Percentiles rank a stretch among this genome's conserved stretches.
These are phyloP conservation scores for Xiphorhynchus elegans DNA, from an alignment of 2,113 vertebrate species.

Conservation along the genomic window DNA sequence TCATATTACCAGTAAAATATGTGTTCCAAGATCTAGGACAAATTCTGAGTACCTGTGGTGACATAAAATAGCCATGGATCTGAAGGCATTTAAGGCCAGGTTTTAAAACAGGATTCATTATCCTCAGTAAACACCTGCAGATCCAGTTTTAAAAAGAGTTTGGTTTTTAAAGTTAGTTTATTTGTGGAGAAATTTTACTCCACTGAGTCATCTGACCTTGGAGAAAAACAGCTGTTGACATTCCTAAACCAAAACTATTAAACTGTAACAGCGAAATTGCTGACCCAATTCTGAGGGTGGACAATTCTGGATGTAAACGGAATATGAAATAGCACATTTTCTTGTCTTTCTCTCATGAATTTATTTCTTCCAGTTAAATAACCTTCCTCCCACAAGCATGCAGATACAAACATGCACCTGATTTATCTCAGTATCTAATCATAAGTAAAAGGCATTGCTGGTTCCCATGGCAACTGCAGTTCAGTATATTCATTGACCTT, in stretches of 20 bases:
- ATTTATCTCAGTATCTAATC: conserved; percentile 56
- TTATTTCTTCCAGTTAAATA: conserved; percentile 21
- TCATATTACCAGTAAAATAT: not conserved
- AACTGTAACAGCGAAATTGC: not conserved
- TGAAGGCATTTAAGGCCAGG: not conserved
- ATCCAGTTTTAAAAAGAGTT: not conserved
- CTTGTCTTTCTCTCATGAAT: not conserved
- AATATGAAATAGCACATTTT: not conserved
- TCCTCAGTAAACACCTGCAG: not conserved
- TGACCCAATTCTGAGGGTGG: not conserved
- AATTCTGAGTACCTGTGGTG: not conserved
- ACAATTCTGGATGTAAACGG: not conserved
- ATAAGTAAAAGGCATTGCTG: conserved; percentile 29
- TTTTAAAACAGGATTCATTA: not conserved
- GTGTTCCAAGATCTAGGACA: not conserved
- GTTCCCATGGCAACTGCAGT: conserved; percentile 65
- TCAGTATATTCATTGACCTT: conserved; percentile 54
- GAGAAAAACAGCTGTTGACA: not conserved
- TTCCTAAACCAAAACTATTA: not conserved
- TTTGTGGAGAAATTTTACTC: not conserved
- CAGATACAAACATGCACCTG: not conserved
- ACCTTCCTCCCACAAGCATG: not conserved
- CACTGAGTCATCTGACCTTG: not conserved
- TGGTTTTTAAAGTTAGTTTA: not conserved
- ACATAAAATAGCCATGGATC: not conserved